Base-by-base conservation (phyloP, 2,888 invertebrate genomes). In the Apamea sordens region DNA sequence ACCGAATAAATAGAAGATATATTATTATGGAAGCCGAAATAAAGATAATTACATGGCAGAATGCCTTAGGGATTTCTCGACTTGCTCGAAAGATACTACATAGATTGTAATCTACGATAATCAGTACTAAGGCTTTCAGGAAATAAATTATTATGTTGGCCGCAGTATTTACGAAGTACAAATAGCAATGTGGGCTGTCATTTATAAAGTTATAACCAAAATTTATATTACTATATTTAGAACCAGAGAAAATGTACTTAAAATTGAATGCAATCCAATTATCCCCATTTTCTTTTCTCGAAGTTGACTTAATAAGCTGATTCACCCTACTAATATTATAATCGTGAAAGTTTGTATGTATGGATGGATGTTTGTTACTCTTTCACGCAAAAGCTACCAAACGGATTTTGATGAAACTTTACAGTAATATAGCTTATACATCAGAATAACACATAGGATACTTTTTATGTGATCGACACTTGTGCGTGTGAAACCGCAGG, bases 11-110 rank as follows among this genome's bases (percentile, higher is more conserved):
- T 80, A 82, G 73, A 72, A 84, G 56, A 61, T 61, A 75, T 56
- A 67, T 67, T 79, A 79, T 82, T 77, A 82, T 80, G 73, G 69
- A 73, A 77, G 73, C 73, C 36, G 67, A 78, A 86, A 84, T 81
- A 81, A 80, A 77, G 86, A 82, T 86, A 82, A 88, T 88, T 76
- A 82, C 70, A 64, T 83, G 82, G 82, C 74, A 71, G 67, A 86
- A 86, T 80, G 81, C 84, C 77, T 71, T 32, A n/a, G 81, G 79
- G 81, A 79, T 72, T 73, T 79, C 67, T 69, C 61, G 79, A 70
- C 75, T 79, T 64, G 28, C 44, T 70, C 47, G 64, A 59, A 79
- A 84, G 71, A 86, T 88, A 81, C 72, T 72, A 75, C 67, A 63
- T 11, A 73, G 73, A 84, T 84, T 71, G 67, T 80, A 79, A 84